Conservation (phyloP, 2,888 invertebrate species). For the Polyploca ridens region DNA sequence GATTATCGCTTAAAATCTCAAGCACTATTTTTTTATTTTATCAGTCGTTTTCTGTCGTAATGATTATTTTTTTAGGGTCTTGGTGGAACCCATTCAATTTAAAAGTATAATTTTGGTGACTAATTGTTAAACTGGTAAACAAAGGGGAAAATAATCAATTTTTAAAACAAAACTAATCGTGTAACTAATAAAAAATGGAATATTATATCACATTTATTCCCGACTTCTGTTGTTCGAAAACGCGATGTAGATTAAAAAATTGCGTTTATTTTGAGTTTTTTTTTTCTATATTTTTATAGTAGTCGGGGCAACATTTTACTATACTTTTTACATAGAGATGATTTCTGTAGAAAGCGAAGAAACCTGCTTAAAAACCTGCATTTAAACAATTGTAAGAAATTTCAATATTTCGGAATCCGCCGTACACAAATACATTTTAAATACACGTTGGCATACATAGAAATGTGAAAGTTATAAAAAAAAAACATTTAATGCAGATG, state of each 20-base stretch:
- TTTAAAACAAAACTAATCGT: conserved; percentile 43
- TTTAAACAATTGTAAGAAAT: not conserved
- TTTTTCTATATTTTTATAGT: not conserved
- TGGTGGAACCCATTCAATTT: conserved; percentile 15
- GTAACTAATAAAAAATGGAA: conserved; percentile 77
- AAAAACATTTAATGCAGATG: not conserved
- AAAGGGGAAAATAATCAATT: conserved; percentile 25
- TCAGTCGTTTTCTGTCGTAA: conserved; percentile 8
- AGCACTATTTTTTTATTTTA: conserved; percentile 18
- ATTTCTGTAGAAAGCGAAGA: not conserved
- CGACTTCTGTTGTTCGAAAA: not conserved
- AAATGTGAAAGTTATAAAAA: not conserved
- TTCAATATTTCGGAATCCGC: not conserved
- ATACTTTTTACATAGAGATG: not conserved
- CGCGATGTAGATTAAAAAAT: conserved; percentile 24
- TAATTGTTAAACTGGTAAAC: conserved; percentile 25
- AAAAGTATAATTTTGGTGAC: conserved; percentile 24
- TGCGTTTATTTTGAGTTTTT: conserved; percentile 23
- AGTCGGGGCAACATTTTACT: not conserved
- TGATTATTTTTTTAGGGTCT: not conserved
- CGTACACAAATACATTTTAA: not conserved
- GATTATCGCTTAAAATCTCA: not conserved
- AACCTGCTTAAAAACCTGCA: not conserved
- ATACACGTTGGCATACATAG: not conserved
- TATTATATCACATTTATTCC: conserved; percentile 72